Percentiles rank a stretch among this genome's conserved stretches.
Evolutionary conservation across 2,113 vertebrate species (phyloP).

Genomic region (Cricetomys ansorgei): DNA sequence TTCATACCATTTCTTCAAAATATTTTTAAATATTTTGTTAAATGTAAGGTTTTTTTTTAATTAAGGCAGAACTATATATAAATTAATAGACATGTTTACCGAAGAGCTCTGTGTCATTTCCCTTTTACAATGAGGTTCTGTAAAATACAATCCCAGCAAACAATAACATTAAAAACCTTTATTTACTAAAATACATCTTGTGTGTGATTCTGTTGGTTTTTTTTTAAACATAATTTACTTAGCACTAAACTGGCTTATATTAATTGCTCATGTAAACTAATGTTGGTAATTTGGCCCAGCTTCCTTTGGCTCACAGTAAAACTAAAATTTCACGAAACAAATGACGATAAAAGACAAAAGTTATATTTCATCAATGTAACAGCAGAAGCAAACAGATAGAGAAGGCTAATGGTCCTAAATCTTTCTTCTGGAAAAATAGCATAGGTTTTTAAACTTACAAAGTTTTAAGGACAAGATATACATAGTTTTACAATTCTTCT

Average conservation of each 20-base stretch:
- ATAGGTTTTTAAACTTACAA: neutral
- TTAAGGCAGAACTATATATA: neutral
- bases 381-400: neutral
- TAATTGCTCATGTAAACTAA: neutral
- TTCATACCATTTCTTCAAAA: neutral
- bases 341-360: neutral
- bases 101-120: no score
- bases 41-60: neutral
- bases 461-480: neutral
- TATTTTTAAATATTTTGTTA: neutral
- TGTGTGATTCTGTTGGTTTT: neutral
- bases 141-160: neutral
- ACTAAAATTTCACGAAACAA: neutral
- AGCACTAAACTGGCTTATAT: neutral
- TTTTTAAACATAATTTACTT: neutral
- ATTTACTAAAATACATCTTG: neutral
- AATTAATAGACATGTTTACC: neutral
- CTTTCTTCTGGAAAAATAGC: neutral
- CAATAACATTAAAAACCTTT: neutral
- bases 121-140: neutral
- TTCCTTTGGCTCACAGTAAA: neutral
- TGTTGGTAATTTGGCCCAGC: no score
- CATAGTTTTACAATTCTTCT: neutral
- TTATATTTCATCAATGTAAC: neutral
- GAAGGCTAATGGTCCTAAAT: neutral